These are phyloP conservation scores for Drosophila recens DNA, from an alignment of 2,888 invertebrate genomes.

Conservation along the genomic window DNA sequence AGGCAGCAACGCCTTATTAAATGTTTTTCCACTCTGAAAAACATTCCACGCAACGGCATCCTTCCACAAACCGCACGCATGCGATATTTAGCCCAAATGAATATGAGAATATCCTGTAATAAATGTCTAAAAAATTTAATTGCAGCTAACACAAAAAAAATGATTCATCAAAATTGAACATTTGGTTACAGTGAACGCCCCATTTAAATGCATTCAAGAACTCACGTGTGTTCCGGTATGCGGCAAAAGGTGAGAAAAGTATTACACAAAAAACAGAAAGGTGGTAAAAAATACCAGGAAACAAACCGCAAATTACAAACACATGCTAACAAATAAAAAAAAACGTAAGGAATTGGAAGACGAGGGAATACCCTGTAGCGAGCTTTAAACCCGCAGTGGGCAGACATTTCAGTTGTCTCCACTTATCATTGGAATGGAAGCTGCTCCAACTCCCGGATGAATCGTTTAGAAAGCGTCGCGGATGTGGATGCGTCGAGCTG, in stretches of 20 bases:
- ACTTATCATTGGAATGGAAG: constrained; percentile 58
- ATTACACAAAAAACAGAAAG: constrained; percentile 45
- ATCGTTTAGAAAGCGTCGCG: constrained; percentile 58
- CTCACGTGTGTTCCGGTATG: constrained; percentile 7
- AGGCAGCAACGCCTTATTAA: constrained; percentile 57
- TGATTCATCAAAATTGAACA: constrained; percentile 39
- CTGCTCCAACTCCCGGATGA: constrained; percentile 51
- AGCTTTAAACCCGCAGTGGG: background rate
- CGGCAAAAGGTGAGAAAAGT: constrained; percentile 74
- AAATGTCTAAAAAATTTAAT: constrained; percentile 51
- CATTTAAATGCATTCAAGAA: constrained; percentile 4
- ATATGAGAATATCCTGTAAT: constrained; percentile 43
- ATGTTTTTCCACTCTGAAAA: constrained; percentile 12
- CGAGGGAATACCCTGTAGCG: constrained; percentile 5
- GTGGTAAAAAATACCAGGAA: constrained; percentile 16
- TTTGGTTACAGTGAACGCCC: constrained; percentile 43
- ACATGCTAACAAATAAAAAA: constrained; percentile 45
- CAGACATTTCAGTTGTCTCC: constrained; percentile 10
- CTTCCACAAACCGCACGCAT: constrained; percentile 56
- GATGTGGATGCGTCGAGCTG: constrained; percentile 46
- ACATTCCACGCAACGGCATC: constrained; percentile 29
- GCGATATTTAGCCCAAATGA: constrained; percentile 46
- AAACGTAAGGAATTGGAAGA: background rate
- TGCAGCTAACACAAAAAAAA: constrained; percentile 32
- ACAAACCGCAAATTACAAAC: constrained; percentile 72